phyloP scores from a whole-genome alignment of 2,113 vertebrate species.

The Tympanuchus pallidicinctus region DNA sequence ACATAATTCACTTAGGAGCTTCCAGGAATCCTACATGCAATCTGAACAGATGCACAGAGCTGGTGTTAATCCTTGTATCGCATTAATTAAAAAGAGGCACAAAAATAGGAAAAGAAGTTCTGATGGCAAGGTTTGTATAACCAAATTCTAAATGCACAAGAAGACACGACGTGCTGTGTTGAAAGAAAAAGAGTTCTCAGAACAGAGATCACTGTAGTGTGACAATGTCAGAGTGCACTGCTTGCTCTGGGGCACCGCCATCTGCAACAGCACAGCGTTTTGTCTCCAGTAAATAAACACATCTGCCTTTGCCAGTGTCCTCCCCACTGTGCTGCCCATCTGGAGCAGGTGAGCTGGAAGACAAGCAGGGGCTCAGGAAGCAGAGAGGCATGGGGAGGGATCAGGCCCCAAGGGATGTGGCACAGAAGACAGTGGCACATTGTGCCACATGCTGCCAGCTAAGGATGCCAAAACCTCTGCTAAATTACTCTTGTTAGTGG shows the following conservation, averaged over 20 bases:
- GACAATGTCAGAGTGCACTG: slow-evolving; percentile 78
- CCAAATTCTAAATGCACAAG: background rate
- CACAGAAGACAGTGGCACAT: slow-evolving; percentile 38
- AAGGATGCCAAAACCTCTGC: slow-evolving; percentile 59
- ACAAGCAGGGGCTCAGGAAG: slow-evolving; percentile 55
- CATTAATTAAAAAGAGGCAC: background rate
- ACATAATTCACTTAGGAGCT: background rate
- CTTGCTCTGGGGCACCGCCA: slow-evolving; percentile 79
- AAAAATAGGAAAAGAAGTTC: background rate
- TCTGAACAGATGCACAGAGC: background rate
- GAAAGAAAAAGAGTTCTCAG: slow-evolving; percentile 11
- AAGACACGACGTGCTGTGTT: background rate
- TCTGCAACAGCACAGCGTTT: slow-evolving; percentile 78
- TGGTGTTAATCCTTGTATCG: background rate
- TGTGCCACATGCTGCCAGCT: slow-evolving; percentile 62
- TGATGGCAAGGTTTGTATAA: background rate
- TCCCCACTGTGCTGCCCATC: slow-evolving; percentile 83
- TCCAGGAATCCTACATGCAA: background rate
- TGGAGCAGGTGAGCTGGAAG: slow-evolving; percentile 84
- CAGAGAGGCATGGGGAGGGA: slow-evolving; percentile 21
- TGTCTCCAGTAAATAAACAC: slow-evolving; percentile 84
- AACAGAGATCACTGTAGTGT: slow-evolving; percentile 60
- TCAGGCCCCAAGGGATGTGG: slow-evolving; percentile 60
- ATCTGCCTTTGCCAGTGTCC: slow-evolving; percentile 84
- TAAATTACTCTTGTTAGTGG: slow-evolving; percentile 64